Percentiles rank a stretch among this genome's conserved stretches.
These are phyloP conservation scores for Scomber scombrus DNA, from an alignment of 2,113 vertebrate species.

Conservation along the genomic window DNA sequence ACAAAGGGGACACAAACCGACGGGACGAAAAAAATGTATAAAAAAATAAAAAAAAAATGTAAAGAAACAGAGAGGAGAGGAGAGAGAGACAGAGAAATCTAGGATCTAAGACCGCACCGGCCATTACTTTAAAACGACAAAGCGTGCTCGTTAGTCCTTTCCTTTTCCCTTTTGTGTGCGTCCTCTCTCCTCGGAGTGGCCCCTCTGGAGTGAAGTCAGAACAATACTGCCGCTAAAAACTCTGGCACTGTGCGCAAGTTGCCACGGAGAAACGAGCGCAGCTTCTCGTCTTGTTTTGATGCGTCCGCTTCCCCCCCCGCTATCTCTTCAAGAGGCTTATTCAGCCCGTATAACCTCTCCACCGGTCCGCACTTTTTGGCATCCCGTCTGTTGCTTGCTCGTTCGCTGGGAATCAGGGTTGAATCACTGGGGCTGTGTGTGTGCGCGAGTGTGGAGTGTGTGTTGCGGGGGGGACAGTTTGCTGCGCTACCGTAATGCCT, in stretches of 20 bases:
- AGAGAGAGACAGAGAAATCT: constrained; percentile 71
- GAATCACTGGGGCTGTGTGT: constrained; percentile 82
- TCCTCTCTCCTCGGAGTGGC: constrained; percentile 82
- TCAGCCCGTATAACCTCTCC: constrained; percentile 76
- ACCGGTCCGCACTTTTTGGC: constrained; percentile 83
- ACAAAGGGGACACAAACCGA: constrained; percentile 75
- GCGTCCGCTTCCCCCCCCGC: constrained; percentile 44
- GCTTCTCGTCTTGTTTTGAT: constrained; percentile 77
- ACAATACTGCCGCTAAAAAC: constrained; percentile 86
- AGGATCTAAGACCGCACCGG: constrained; percentile 77
- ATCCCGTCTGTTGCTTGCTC: constrained; percentile 85
- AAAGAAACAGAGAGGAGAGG: constrained; percentile 63
- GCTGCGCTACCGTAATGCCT: constrained; percentile 89
- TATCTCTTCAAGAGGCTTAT: constrained; percentile 55
- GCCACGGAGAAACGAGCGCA: constrained; percentile 76
- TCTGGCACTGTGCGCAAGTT: constrained; percentile 85
- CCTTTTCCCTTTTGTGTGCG: constrained; percentile 77
- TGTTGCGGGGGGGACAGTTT: constrained; percentile 77
- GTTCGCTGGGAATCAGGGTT: constrained; percentile 84
- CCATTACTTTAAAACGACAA: constrained; percentile 81
- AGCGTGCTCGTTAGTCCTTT: constrained; percentile 83
- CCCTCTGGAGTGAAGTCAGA: constrained; percentile 85
- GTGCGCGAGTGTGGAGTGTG: constrained; percentile 59
- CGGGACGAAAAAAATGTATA: constrained; percentile 59
- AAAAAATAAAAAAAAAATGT: constrained; percentile 54